Base-by-base conservation (phyloP, 2,797 vertebrate genomes). In the Gadopsis bispinosus region DNA sequence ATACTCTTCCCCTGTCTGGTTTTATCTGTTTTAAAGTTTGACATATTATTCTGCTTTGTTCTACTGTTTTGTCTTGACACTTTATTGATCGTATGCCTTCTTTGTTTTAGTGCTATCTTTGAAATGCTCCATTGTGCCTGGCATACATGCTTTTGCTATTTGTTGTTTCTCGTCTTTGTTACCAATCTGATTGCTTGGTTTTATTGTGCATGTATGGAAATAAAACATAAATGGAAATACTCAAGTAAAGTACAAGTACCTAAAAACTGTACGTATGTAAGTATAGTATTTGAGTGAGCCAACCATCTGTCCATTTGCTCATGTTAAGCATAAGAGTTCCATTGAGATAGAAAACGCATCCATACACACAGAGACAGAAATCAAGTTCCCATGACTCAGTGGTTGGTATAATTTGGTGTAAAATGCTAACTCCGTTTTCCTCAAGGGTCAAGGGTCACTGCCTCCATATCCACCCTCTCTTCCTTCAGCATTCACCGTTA, bases 381-480 rank as follows among this genome's bases (percentile, higher is more conserved):
- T 39, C 31, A 17, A 35, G 43, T 58, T 75, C 26, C 45, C 26
- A 53, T 75, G 77, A 80, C 54, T 77, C 45, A 79, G 68, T 63
- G 29, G 56, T 53, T 73, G 51, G 67, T 81, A 83, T 84, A 73
- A 86, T 86, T 81, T 75, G 71, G 70, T 84, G 66, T 83, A 58
- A 78, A 87, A 87, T 33, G 65, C 66, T 43, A 45, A 58, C 4
- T 16, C 19, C 66, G 3, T 17, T 79, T 89, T 85, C 39, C 68
- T 66, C 26, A 26, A 26, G 26, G 26, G 26, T 90, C 20, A 22
- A 56, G 81, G 87, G 87, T 90, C 84, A 83, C 55, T 70, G 69
- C 83, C 67, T 84, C 64, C 65, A 67, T 70, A 83, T 83, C 73
- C 58, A 22, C 13, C 70, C 13, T 77, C 55, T 77, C 45, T 68